Conservation (phyloP, 2,888 invertebrate species). For the Pristionchus fissidentatus region DNA sequence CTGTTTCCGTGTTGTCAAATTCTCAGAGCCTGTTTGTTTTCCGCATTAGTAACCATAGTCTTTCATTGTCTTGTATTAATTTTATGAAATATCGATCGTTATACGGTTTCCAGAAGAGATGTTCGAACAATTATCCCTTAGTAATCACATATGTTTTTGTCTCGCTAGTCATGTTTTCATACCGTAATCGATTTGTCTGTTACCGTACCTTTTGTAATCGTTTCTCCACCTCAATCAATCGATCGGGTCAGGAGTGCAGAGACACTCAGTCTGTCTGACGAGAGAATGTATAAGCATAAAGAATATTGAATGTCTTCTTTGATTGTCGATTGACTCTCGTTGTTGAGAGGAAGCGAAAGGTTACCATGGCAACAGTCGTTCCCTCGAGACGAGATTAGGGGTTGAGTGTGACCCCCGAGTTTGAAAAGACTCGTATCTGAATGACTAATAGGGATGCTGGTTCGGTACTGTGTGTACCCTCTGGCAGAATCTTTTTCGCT, state of each 20-base stretch:
- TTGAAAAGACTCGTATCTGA: neutral
- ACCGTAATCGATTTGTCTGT: neutral
- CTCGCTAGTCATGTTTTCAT: slow-evolving; percentile 21
- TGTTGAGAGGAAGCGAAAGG: neutral
- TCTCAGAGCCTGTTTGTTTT: slow-evolving; percentile 34
- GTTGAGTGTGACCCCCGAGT: slow-evolving; percentile 5
- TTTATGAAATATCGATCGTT: slow-evolving; percentile 34
- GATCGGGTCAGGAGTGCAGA: slow-evolving; percentile 8
- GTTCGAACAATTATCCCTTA: neutral
- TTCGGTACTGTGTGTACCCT: no score
- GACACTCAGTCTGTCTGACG: neutral
- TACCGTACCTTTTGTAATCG: neutral
- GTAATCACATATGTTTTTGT: neutral
- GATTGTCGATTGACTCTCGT: neutral
- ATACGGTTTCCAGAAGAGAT: slow-evolving; percentile 30
- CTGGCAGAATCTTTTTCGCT: neutral
- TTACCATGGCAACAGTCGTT: neutral
- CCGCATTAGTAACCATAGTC: slow-evolving; percentile 15
- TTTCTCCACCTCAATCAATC: neutral
- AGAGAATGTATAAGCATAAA: slow-evolving; percentile 7
- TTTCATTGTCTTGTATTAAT: slow-evolving; percentile 29
- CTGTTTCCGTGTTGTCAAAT: slow-evolving; percentile 14
- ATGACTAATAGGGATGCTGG: no score
- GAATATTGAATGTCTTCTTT: neutral
- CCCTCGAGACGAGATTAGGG: neutral